Percentiles rank a stretch among this genome's conserved stretches.
Evolutionary conservation across 2,797 vertebrate genomes (phyloP).

Genomic region (Sebastes itinus): DNA sequence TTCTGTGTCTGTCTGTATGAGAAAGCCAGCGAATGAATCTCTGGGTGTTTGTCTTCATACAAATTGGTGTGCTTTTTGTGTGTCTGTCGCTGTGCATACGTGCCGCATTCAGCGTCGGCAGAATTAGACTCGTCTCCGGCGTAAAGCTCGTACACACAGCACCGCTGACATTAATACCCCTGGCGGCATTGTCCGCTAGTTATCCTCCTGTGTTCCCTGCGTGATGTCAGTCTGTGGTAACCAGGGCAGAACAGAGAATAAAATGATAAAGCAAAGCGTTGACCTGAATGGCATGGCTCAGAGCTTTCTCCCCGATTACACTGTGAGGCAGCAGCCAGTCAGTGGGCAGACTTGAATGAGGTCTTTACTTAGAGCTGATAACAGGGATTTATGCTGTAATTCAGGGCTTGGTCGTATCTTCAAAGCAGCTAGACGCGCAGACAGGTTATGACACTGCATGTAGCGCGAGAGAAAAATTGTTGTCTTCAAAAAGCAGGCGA

Average conservation of each 20-base stretch:
- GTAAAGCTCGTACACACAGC: slow-evolving; percentile 2
- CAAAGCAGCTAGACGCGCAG: slow-evolving; percentile 15
- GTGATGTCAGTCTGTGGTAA: slow-evolving; percentile 51
- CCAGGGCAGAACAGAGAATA: slow-evolving; percentile 52
- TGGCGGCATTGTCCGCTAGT: slow-evolving; percentile 27
- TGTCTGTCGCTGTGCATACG: neutral
- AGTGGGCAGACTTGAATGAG: slow-evolving; percentile 52
- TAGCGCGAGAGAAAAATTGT: slow-evolving; percentile 27
- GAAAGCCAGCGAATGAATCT: slow-evolving; percentile 4
- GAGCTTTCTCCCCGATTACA: slow-evolving; percentile 51
- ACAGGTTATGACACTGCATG: slow-evolving; percentile 47
- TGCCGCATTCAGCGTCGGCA: neutral
- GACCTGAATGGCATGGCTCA: slow-evolving; percentile 60
- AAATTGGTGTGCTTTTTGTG: neutral
- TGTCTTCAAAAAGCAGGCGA: slow-evolving; percentile 3
- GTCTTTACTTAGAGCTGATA: slow-evolving; percentile 65
- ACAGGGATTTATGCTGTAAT: slow-evolving; percentile 61
- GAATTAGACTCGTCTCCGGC: slow-evolving; percentile 27
- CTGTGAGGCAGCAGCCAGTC: slow-evolving; percentile 55
- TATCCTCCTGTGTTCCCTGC: slow-evolving; percentile 49
- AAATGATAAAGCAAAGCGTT: slow-evolving; percentile 57
- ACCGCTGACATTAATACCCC: slow-evolving; percentile 50
- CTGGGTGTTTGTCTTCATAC: neutral
- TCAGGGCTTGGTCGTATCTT: slow-evolving; percentile 39
- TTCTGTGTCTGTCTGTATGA: neutral